phyloP scores from a whole-genome alignment of 2,888 invertebrate species.

The Seira sanloemensis region DNA sequence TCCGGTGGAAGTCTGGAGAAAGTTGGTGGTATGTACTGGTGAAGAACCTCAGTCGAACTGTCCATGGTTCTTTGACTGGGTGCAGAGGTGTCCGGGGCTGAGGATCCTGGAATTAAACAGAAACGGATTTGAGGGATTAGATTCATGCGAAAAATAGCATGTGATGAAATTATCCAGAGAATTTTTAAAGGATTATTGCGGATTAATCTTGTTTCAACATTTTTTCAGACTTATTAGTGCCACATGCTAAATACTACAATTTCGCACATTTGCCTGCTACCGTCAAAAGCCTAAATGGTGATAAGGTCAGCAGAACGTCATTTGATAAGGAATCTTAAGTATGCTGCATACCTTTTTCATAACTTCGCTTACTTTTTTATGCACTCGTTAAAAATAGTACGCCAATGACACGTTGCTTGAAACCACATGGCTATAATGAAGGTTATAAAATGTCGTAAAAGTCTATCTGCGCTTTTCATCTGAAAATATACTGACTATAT shows the following conservation, averaged over 20 bases:
- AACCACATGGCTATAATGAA: not conserved
- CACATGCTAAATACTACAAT: too few species aligned
- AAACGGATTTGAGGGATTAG: slow-evolving; percentile 11
- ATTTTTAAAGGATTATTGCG: not conserved
- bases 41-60: slow-evolving; percentile 70
- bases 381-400: not conserved
- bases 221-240: too few species aligned
- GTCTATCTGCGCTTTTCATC: not conserved
- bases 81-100: slow-evolving; percentile 61
- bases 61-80: slow-evolving; percentile 67
- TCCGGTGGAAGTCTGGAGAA: slow-evolving; percentile 87
- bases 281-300: not conserved
- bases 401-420: not conserved
- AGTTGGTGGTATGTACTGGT: slow-evolving; percentile 74
- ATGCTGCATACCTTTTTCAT: not conserved
- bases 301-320: not conserved
- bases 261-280: not conserved
- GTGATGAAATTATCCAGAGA: not conserved
- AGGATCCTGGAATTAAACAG: slow-evolving; percentile 70
- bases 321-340: not conserved
- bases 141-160: not conserved
- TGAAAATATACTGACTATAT: not conserved
- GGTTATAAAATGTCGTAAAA: not conserved
- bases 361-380: not conserved
- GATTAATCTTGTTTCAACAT: not conserved